These are phyloP conservation scores for Tigriopus japonicus DNA, from an alignment of 1,140 invertebrate species.

Conservation along the genomic window DNA sequence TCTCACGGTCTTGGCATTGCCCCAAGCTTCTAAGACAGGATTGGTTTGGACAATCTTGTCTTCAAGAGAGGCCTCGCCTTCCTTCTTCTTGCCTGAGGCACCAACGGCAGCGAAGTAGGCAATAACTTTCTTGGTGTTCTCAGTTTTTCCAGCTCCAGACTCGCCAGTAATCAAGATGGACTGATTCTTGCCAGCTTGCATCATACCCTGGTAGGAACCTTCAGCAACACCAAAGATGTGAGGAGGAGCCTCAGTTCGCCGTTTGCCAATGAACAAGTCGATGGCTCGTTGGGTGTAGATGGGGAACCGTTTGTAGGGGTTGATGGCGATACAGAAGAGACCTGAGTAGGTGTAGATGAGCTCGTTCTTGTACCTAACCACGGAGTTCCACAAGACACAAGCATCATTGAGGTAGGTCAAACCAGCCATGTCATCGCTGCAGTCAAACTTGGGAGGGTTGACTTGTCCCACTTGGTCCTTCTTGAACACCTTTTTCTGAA, in stretches of 20 bases:
- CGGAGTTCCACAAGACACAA: constrained; percentile 36
- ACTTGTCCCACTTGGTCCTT: constrained; percentile 33
- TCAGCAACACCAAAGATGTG: constrained; percentile 99
- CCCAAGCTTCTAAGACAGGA: constrained; percentile 96
- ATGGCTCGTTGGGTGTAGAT: constrained; percentile 94
- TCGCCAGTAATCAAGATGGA: constrained; percentile 45
- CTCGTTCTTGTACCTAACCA: constrained; percentile 57
- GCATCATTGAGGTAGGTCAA: constrained; percentile 43
- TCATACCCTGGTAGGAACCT: constrained; percentile 97
- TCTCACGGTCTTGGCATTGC: constrained; percentile 99
- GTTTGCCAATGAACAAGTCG: constrained; percentile 93
- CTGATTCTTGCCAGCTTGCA: constrained; percentile 12
- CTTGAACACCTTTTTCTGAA: constrained; percentile 23
- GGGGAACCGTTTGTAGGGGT: constrained; percentile 64
- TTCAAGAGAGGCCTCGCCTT: constrained; percentile 51
- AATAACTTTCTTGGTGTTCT: constrained; percentile 99
- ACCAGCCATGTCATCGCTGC: constrained; percentile 39
- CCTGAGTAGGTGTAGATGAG: constrained; percentile 61
- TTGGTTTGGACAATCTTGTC: constrained; percentile 98
- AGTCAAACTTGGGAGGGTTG: constrained; percentile 36
- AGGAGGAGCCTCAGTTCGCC: constrained; percentile 97
- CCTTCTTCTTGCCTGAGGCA: constrained; percentile 42
- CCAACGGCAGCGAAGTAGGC: constrained; percentile 58
- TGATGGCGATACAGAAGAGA: constrained; percentile 16
- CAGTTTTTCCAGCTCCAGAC: constrained; percentile 98